Base-by-base conservation (phyloP, 2,113 vertebrate species). In the Athene noctua region DNA sequence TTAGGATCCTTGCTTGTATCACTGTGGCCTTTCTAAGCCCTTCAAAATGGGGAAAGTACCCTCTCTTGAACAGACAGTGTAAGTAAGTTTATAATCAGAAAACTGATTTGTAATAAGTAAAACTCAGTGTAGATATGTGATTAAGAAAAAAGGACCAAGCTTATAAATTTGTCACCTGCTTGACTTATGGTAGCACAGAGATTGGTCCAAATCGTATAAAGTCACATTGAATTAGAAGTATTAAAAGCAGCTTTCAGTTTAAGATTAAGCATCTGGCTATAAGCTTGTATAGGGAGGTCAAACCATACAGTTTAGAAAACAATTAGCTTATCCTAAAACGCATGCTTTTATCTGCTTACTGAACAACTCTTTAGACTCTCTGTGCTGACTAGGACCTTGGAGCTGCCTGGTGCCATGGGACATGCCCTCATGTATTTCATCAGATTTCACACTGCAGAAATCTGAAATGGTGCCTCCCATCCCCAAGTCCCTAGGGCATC, bases 191-290 rank as follows among this genome's bases (percentile, higher is more conserved):
- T 74, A 73, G 29, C 11, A 13, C 34, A 80, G n/a, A 63, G 25
- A 42, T 38, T 89, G 32, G 38, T 89, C 19, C 34, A 75, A 94
- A 92, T 91, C 42, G 26, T 38, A 47, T 0, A 44, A 55, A 78
- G 91, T 94, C 65, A 89, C 73, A 74, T 74, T 92, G 93, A 95
- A 96, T 96, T 95, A 95, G 34, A 80, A 81, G 32, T 62, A 94
- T 94, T 93, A 96, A 44, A 66, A 73, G 51, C 65, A 87, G 61
- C 88, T 83, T 72, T 90, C 27, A 80, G 15, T 16, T 92, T 68
- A 67, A 85, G 77, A 81, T 94, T 92, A 96, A 16, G 57, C 91
- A 92, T 97, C 91, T 92, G 86, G n/a, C 66, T 86, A 16, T 80
- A 73, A 86, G 36, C 38, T 87, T 58, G 15, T 72, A 57, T 84